phyloP scores from a whole-genome alignment of 2,797 vertebrate species.

The Pantherophis vulpinus region DNA sequence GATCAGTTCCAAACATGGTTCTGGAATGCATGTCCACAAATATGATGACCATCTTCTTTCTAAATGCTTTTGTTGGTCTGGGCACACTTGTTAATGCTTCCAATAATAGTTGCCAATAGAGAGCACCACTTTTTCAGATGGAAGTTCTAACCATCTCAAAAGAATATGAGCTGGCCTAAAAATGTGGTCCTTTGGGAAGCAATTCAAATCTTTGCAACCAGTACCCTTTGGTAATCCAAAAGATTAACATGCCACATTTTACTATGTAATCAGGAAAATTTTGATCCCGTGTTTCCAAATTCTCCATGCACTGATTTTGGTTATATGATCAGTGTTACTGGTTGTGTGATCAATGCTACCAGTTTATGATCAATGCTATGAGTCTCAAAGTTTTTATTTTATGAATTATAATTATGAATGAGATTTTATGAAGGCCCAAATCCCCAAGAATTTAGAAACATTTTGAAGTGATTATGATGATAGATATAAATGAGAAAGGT shows the following conservation, averaged over 20 bases:
- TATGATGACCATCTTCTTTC: neutral
- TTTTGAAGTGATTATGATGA: neutral
- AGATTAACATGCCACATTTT: neutral
- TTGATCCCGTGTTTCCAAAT: neutral
- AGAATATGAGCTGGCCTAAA: neutral
- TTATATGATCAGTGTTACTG: neutral
- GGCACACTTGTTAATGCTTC: neutral
- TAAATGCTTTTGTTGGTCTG: neutral
- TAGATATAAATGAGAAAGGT: neutral
- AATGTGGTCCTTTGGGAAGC: neutral
- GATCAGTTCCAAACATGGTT: neutral
- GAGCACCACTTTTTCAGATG: neutral
- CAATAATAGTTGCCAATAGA: neutral
- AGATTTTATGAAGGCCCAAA: neutral
- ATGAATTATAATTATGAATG: neutral
- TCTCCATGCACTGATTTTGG: neutral
- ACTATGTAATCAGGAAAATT: neutral
- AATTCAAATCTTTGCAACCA: neutral
- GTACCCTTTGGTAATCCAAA: neutral
- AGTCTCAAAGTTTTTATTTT: neutral
- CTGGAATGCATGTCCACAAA: neutral
- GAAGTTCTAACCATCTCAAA: neutral
- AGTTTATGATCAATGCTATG: neutral
- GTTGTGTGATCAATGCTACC: neutral
- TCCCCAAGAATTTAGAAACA: neutral